Base-by-base conservation (phyloP, 2,113 vertebrate species). In the Telmatochromis bifrenatus region DNA sequence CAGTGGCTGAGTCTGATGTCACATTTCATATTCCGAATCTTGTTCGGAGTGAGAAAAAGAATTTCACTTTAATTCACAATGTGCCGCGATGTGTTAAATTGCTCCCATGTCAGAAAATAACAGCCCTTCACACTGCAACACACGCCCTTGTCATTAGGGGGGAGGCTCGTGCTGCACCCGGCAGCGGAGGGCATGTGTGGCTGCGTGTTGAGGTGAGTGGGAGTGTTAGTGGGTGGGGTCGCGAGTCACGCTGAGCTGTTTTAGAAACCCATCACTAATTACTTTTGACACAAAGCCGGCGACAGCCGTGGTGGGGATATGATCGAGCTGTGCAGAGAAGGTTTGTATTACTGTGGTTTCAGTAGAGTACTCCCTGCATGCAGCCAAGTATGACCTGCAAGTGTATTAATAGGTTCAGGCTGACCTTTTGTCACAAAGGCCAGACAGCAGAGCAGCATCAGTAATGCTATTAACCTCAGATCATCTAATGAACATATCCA, bases 11-110 rank as follows among this genome's bases (percentile, higher is more conserved):
- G 62, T 60, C 49, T 88, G 31, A 85, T 84, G 86, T 91, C 87
- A 92, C 62, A 88, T 93, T 92, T 91, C 82, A 93, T 82, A 94
- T 88, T 93, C 92, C 53, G 17, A 83, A 79, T 83, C 88, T 65
- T 86, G 79, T 90, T 86, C 58, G 1, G 12, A 54, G n/a, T 75
- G 15, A 87, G 58, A 83, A 80, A 89, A 85, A 82, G 45, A 89
- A 90, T 84, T 87, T 85, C 58, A 55, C 86, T 92, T 91, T 92
- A 94, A 94, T 95, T 93, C 90, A 90, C 88, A 81, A 54, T 91
- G 91, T 90, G 91, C 93, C 17, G 9, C 17, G 84, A 92, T 86
- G 93, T 94, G 95, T 90, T 93, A 94, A 95, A 95, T 95, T 94
- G 85, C 90, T 90, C 45, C 88, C 31, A 70, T 94, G 93, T 95